Conservation (phyloP, 2,113 vertebrate species). For the Indicator indicator region DNA sequence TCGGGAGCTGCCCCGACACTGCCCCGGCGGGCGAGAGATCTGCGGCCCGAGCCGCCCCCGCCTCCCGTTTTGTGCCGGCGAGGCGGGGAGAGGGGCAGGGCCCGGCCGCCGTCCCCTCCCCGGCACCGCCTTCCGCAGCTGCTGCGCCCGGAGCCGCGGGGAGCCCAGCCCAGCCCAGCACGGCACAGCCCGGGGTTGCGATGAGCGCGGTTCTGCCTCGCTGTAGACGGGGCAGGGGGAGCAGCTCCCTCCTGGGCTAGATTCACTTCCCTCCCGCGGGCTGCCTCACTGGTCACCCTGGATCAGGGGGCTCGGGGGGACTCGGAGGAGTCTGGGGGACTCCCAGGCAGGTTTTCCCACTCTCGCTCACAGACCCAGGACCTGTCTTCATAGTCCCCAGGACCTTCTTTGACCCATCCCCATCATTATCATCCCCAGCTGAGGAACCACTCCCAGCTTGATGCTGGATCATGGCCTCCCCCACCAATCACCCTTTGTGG, state of each 20-base stretch:
- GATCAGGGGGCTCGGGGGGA: fast-evolving
- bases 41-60: not conserved
- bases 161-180: not conserved
- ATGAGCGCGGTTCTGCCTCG: too few relatives aligned
- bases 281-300: not conserved
- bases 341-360: not conserved
- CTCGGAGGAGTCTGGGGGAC: not conserved
- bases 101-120: slow-evolving; percentile 53
- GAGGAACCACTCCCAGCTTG: not conserved
- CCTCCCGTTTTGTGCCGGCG: slow-evolving; percentile 14
- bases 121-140: slow-evolving; percentile 26
- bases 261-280: fast-evolving
- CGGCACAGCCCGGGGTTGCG: too few relatives aligned
- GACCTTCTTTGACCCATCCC: not conserved
- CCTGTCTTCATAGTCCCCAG: not conserved
- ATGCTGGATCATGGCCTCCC: not conserved
- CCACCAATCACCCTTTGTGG: not conserved
- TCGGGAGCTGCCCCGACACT: not conserved
- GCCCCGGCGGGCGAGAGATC: not conserved
- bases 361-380: not conserved
- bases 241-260: not conserved
- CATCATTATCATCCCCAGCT: fast-evolving
- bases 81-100: slow-evolving; percentile 17
- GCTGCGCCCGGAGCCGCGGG: not conserved
- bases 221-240: not conserved